phyloP scores from a whole-genome alignment of 2,888 invertebrate genomes.

The Argynnis bischoffii region DNA sequence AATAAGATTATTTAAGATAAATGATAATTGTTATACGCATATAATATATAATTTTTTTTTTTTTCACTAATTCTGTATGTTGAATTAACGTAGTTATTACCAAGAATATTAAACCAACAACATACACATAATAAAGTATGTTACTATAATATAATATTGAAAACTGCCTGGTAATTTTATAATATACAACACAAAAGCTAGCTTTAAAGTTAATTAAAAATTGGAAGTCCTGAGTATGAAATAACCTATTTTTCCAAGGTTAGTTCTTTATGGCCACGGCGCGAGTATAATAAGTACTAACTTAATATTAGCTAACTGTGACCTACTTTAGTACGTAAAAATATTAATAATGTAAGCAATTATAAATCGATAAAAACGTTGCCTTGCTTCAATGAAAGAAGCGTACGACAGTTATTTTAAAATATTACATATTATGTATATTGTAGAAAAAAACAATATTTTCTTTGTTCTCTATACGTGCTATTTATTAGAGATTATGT shows the following conservation, averaged over 20 bases:
- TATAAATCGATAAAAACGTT: neutral
- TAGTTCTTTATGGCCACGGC: conserved; percentile 4
- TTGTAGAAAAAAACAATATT: too few species aligned
- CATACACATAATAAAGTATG: neutral
- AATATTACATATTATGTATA: neutral
- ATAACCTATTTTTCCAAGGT: conserved; percentile 18
- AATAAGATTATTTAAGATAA: too few species aligned
- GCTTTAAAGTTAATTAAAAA: conserved; percentile 15
- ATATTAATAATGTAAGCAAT: conserved; percentile 3
- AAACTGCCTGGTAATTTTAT: conserved; percentile 10
- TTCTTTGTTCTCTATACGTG: too few species aligned
- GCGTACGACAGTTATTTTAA: neutral
- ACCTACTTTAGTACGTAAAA: conserved; percentile 9
- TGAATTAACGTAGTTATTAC: too few species aligned
- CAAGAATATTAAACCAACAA: neutral
- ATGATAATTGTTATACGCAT: too few species aligned
- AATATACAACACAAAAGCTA: conserved; percentile 2
- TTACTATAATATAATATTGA: conserved; percentile 5
- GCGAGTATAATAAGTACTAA: conserved; percentile 6
- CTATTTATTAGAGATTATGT: too few species aligned
- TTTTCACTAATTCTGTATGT: too few species aligned
- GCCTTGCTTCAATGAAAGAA: neutral
- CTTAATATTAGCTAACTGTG: conserved; percentile 11
- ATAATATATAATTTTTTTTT: too few species aligned
- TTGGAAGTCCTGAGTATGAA: conserved; percentile 8